Evolutionary conservation across 2,888 invertebrate genomes (phyloP), one percentile per base, ranked within the genome.

Genomic region (Lamproptera curius): DNA sequence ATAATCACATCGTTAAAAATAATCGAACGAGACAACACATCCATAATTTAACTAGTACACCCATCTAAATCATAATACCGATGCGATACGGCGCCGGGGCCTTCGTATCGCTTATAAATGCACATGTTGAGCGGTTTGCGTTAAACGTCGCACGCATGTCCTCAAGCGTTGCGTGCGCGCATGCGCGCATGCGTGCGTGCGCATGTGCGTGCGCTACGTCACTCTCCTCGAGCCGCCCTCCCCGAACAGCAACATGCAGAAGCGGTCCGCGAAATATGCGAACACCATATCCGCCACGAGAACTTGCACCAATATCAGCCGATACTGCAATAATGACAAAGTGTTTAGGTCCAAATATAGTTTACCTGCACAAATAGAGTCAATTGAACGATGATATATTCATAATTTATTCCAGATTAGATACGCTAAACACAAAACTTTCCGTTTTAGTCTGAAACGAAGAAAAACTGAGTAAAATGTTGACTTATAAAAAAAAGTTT

Each of bases 211-310:
- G 39, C 26, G 48, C 31, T 42, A 39, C 20, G 39, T 44, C 41
- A 40, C 37, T 10, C 57, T 16, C 42, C 73, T 74, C 50, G 85
- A 77, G 70, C 90, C 90, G 35, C 95, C 95, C 79, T 95, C 96
- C 16, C 97, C 96, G 73, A 96, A 96, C 39, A 97, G 84, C 90
- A 93, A 94, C 65, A 96, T 89, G 78, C 96, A 97, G 28, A 91
- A 66, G 63, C 97, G 91, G 78, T 99, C 99, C 53, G 95, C 93
- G 14, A 94, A 65, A 70, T 93, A 98, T 2, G 98, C 95, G 67
- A 95, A 91, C 55, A 93, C 77, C 74, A 98, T 94, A 76, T 99
- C 98, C 1, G 93, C 93, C 59, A 94, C 87, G 58, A 99, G 88
- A 11, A 97, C 94, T 76, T 91, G 89, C 42, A 99, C 90, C 67